Percentiles rank a stretch among this genome's conserved stretches.
phyloP scores from a whole-genome alignment of 2,888 invertebrate species.

The Epistrophe grossulariae region DNA sequence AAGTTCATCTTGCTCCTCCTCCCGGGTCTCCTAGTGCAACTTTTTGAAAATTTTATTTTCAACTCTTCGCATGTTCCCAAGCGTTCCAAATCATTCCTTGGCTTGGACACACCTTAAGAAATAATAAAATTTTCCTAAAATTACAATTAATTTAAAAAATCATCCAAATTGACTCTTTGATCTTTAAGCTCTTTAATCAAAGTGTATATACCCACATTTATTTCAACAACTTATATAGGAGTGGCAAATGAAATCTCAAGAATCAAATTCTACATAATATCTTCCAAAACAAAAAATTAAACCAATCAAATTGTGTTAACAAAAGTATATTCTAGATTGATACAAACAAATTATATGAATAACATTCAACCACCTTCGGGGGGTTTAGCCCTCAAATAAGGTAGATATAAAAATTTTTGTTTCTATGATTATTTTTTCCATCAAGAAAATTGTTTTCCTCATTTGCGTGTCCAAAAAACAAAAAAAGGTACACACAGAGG shows the following conservation, averaged over 20 bases:
- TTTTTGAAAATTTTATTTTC: too few species aligned
- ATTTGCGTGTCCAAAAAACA: slow-evolving; percentile 48
- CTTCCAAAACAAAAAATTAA: background rate
- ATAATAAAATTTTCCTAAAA: background rate
- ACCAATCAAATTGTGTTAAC: slow-evolving; percentile 33
- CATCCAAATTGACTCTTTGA: slow-evolving; percentile 10
- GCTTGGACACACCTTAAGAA: background rate
- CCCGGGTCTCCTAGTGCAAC: too few species aligned
- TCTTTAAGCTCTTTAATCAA: slow-evolving; percentile 11
- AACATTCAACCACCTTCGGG: slow-evolving; percentile 46
- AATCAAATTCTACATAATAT: slow-evolving; percentile 8
- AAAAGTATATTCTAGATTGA: slow-evolving; percentile 64
- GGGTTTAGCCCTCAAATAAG: background rate
- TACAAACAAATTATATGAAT: slow-evolving; percentile 64
- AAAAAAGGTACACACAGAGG: slow-evolving; percentile 46
- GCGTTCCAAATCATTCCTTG: background rate
- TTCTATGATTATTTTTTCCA: background rate
- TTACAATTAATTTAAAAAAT: background rate
- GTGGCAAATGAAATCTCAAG: slow-evolving; percentile 30
- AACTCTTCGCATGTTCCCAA: background rate
- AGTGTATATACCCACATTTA: background rate
- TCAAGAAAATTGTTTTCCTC: slow-evolving; percentile 47
- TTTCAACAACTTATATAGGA: slow-evolving; percentile 27
- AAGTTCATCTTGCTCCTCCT: too few species aligned
- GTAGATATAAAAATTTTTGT: background rate